Evolutionary conservation across 2,888 invertebrate genomes (phyloP).

Genomic region (Synergus laeviventris): DNA sequence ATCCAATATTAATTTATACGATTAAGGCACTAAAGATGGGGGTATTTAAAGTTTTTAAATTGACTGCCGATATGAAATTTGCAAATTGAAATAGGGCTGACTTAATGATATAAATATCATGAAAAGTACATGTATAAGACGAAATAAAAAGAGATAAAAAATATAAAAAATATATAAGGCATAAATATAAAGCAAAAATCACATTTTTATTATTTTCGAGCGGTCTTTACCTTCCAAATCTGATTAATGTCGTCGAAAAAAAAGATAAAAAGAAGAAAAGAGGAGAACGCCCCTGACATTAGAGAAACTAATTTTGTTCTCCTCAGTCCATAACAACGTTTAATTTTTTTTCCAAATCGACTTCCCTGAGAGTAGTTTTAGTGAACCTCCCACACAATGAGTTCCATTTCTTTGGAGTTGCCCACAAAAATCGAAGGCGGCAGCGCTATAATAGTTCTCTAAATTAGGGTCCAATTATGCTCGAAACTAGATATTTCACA

Average conservation of each 20-base stretch:
- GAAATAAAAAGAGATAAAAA: too few relatives aligned
- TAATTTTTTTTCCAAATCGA: constrained; percentile 9
- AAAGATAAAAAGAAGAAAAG: constrained; percentile 1
- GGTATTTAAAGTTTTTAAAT: neutral
- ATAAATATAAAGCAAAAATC: too few relatives aligned
- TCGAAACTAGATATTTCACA: neutral
- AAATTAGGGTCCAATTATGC: neutral
- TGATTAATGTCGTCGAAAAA: neutral
- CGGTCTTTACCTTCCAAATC: neutral
- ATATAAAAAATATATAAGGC: too few relatives aligned
- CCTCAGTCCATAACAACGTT: constrained; percentile 7
- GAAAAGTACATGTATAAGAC: too few relatives aligned
- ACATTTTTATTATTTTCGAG: neutral
- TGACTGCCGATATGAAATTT: too few relatives aligned
- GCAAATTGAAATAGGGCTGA: too few relatives aligned
- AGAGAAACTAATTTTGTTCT: constrained; percentile 29
- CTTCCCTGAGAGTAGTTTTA: neutral
- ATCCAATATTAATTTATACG: neutral
- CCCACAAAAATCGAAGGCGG: neutral
- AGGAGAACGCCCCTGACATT: constrained; percentile 9
- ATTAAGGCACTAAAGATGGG: neutral
- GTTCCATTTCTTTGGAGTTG: constrained; percentile 3
- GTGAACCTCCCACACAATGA: constrained; percentile 5
- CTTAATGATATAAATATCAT: too few relatives aligned
- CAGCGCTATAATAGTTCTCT: neutral